Conservation (phyloP, 2,888 invertebrate species). For the Eurois occulta region DNA sequence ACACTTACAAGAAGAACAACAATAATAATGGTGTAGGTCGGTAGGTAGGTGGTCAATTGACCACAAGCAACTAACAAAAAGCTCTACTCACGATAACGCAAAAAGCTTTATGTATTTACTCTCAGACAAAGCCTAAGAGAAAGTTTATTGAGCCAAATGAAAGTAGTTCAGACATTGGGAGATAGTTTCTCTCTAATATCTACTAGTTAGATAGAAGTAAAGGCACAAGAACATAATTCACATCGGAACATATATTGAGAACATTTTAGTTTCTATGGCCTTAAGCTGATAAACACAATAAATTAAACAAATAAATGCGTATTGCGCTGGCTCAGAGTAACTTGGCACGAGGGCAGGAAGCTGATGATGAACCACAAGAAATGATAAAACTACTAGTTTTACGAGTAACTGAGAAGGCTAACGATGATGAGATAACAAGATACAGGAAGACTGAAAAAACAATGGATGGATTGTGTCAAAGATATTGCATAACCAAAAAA, state of each 20-base stretch:
- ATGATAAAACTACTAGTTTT: background rate
- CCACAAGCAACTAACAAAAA: background rate
- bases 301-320: background rate
- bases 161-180: slow-evolving; percentile 7
- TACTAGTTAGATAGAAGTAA: background rate
- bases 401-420: background rate
- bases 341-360: background rate
- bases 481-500: background rate
- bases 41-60: too few relatives aligned
- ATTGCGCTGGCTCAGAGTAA: background rate
- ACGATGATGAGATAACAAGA: background rate
- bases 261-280: background rate
- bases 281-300: background rate
- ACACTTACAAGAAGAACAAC: background rate
- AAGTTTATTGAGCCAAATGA: slow-evolving; percentile 17
- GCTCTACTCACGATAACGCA: background rate
- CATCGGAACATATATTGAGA: background rate
- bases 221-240: background rate
- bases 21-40: too few relatives aligned
- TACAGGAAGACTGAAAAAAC: background rate
- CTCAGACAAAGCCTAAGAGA: background rate
- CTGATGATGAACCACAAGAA: background rate
- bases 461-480: background rate
- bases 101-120: background rate
- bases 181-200: slow-evolving; percentile 7